A percentile compares a stretch with the other conserved stretches of the same genome.
phyloP scores from a whole-genome alignment of 2,113 vertebrate species.

The Sciurus niger region DNA sequence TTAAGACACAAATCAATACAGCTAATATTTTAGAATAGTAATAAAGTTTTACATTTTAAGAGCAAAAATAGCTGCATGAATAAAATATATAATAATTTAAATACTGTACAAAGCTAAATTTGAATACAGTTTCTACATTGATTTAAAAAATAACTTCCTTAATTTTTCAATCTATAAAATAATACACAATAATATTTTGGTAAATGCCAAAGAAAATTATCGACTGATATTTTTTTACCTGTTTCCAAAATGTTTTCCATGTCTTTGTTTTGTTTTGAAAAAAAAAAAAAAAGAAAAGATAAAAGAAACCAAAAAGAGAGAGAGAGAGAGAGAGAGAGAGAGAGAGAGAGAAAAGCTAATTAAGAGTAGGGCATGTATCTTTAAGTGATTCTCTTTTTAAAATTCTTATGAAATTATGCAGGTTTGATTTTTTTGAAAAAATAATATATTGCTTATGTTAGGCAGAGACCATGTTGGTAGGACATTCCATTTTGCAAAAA shows the following conservation, averaged over 20 bases:
- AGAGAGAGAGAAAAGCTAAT: not conserved
- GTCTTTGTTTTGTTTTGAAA: not conserved
- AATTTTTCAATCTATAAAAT: not conserved
- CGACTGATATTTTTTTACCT: not conserved
- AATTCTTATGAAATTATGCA: not conserved
- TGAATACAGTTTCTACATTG: not conserved
- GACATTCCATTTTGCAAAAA: not conserved
- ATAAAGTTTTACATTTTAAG: not conserved
- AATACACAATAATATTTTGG: not conserved
- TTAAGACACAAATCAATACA: not conserved
- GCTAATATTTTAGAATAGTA: not conserved
- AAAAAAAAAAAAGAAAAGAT: not conserved
- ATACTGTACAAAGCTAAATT: not conserved
- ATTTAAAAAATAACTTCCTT: not conserved
- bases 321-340: too few species aligned
- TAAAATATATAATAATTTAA: not conserved
- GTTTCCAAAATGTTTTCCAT: not conserved
- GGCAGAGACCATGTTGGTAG: not conserved
- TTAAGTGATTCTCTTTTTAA: conserved; percentile 11
- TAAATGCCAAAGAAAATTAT: not conserved
- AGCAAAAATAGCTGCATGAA: conserved; percentile 1
- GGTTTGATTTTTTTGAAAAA: not conserved
- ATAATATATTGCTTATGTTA: not conserved
- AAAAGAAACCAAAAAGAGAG: too few species aligned
- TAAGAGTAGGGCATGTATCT: not conserved